Conservation (phyloP, 2,113 vertebrate genomes). For the Solea senegalensis region DNA sequence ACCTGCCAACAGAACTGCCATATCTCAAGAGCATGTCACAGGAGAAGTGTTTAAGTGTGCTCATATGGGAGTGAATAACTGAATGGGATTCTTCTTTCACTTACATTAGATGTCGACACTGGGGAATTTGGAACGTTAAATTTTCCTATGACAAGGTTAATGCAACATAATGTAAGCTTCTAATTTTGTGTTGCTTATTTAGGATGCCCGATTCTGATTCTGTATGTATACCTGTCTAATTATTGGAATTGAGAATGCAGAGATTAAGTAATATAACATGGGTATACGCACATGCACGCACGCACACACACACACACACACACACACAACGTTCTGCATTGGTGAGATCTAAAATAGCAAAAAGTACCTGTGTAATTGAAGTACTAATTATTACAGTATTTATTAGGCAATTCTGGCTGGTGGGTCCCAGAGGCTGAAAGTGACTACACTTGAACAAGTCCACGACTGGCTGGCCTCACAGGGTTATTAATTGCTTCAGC, state of each 20-base stretch:
- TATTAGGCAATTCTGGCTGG: conserved; percentile 50
- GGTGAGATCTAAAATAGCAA: conserved; percentile 48
- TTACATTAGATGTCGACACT: conserved; percentile 67
- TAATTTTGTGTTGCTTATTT: conserved; percentile 41
- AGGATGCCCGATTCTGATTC: not conserved
- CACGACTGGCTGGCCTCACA: conserved; percentile 52
- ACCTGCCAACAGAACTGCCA: conserved; percentile 66
- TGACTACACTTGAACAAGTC: conserved; percentile 61
- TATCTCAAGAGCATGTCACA: conserved; percentile 70
- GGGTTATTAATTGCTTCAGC: conserved; percentile 80
- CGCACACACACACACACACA: not conserved
- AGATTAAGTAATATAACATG: conserved; percentile 17
- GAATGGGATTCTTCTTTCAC: conserved; percentile 62
- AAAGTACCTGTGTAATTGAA: conserved; percentile 54
- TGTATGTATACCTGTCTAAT: conserved; percentile 31
- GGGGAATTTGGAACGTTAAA: conserved; percentile 57
- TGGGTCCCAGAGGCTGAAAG: conserved; percentile 49
- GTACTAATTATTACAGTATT: conserved; percentile 68
- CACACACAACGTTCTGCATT: too few species aligned
- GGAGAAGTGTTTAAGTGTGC: conserved; percentile 74
- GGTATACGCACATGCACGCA: not conserved
- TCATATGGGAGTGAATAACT: conserved; percentile 58
- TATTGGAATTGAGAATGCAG: conserved; percentile 15
- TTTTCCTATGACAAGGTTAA: conserved; percentile 62
- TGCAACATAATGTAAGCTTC: conserved; percentile 50